Evolutionary conservation across 1,140 invertebrate species (phyloP).

Genomic region (Copidosoma floridanum): DNA sequence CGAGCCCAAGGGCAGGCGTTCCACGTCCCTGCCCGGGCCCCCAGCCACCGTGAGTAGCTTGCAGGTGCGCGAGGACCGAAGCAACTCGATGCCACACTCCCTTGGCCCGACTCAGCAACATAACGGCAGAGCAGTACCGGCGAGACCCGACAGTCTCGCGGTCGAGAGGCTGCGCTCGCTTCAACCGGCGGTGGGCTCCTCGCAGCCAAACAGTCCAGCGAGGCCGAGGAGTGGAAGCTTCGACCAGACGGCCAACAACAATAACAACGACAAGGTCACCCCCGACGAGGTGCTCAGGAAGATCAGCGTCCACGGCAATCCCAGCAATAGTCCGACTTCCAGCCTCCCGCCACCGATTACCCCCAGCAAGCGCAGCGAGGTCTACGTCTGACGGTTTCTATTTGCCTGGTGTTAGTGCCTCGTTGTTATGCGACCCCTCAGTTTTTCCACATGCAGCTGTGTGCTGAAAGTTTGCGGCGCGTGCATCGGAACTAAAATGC

Average conservation of each 20-base stretch:
- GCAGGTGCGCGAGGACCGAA: slow-evolving; percentile 45
- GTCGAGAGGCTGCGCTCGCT: slow-evolving; percentile 16
- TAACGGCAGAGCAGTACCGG: neutral
- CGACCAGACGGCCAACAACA: slow-evolving; percentile 23
- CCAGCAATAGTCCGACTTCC: slow-evolving; percentile 30
- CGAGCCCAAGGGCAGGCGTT: slow-evolving; percentile 37
- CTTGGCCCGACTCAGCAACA: slow-evolving; percentile 41
- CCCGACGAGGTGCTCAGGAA: slow-evolving; percentile 38
- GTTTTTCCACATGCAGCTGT: too few species aligned
- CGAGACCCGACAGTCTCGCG: slow-evolving; percentile 14
- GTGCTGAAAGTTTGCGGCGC: too few species aligned
- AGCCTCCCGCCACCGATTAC: slow-evolving; percentile 16
- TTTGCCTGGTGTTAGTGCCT: too few species aligned
- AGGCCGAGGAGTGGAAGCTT: slow-evolving; percentile 35
- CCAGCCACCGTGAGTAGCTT: slow-evolving; percentile 24
- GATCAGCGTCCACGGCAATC: slow-evolving; percentile 36
- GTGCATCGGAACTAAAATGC: too few species aligned
- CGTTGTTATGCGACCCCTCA: too few species aligned
- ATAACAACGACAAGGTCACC: slow-evolving; percentile 4
- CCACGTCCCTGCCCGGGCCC: slow-evolving; percentile 47
- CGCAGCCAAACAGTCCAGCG: neutral
- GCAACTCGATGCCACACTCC: slow-evolving; percentile 50
- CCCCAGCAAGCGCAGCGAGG: slow-evolving; percentile 53
- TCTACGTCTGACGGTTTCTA: slow-evolving; percentile 57
- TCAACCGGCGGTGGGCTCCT: neutral